Percentiles rank a stretch among this genome's conserved stretches.
Evolutionary conservation across 1,140 invertebrate genomes (phyloP).

Genomic region (Chlorops oryzae): DNA sequence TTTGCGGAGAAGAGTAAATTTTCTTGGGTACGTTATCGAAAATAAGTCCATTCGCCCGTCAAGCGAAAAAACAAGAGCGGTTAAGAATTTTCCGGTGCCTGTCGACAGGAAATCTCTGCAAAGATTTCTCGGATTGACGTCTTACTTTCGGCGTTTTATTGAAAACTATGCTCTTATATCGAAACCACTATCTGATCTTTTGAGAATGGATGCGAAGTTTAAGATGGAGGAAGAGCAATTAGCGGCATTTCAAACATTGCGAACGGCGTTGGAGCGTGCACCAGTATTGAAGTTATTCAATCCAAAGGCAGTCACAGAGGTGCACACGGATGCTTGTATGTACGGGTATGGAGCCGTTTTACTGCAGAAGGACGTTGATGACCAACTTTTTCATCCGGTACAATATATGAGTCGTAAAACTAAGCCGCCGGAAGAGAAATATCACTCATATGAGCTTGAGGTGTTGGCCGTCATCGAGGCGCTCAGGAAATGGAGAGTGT

Average conservation of each 20-base stretch:
- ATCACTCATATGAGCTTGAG: conserved; percentile 27
- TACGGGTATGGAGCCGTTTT: conserved; percentile 31
- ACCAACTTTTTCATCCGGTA: conserved; percentile 4
- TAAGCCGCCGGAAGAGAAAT: conserved; percentile 18
- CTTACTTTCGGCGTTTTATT: no score
- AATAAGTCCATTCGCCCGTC: conserved; percentile 23
- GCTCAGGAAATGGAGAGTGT: conserved; percentile 11
- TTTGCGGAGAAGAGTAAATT: conserved; percentile 4
- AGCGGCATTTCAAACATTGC: no score
- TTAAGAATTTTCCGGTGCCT: no score
- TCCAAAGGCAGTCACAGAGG: no score
- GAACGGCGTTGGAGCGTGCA: no score
- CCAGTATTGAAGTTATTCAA: no score
- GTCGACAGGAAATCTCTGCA: no score
- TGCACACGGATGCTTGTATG: no score
- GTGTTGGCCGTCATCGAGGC: conserved; percentile 16
- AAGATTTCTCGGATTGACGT: no score
- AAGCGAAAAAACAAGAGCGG: conserved; percentile 23
- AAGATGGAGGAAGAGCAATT: conserved; percentile 2
- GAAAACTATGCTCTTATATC: no score
- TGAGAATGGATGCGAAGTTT: background rate
- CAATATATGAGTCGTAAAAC: conserved; percentile 17
- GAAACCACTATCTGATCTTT: no score
- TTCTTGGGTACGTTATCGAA: conserved; percentile 10
- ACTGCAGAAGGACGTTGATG: conserved; percentile 24